phyloP scores from a whole-genome alignment of 2,797 vertebrate genomes.

The Lindbergichthys nudifrons region DNA sequence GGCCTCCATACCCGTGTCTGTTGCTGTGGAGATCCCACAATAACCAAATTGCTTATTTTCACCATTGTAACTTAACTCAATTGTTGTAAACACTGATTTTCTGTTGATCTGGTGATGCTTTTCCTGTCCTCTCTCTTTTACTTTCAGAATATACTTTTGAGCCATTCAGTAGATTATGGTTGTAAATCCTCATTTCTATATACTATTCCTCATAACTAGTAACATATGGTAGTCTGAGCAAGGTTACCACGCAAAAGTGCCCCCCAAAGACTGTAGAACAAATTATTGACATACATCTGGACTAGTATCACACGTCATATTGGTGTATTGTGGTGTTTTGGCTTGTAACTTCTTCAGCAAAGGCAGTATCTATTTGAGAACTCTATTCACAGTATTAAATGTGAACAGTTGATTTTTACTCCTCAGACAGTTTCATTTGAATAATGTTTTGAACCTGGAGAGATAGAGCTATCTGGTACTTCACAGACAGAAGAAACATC shows the following conservation, averaged over 20 bases:
- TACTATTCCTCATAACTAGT: not conserved
- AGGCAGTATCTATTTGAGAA: slow-evolving; percentile 2
- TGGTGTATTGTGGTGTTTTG: not conserved
- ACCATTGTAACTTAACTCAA: slow-evolving; percentile 5
- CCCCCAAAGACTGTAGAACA: not conserved
- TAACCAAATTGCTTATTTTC: not conserved
- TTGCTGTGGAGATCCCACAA: slow-evolving; percentile 11
- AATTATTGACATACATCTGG: not conserved
- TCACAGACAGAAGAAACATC: slow-evolving; percentile 1
- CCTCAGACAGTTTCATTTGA: slow-evolving; percentile 26
- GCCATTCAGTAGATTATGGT: not conserved
- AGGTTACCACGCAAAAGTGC: not conserved
- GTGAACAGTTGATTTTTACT: slow-evolving; percentile 22
- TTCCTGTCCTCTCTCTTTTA: not conserved
- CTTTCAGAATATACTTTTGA: not conserved
- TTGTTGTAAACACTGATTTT: not conserved
- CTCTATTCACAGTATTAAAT: slow-evolving; percentile 18
- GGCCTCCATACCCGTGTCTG: not conserved
- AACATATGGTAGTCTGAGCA: not conserved
- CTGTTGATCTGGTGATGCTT: not conserved
- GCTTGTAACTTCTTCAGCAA: slow-evolving; percentile 13
- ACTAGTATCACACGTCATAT: not conserved
- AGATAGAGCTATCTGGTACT: slow-evolving; percentile 9
- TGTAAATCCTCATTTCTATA: slow-evolving; percentile 1
- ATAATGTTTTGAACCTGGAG: slow-evolving; percentile 9